Conservation (phyloP, 1,140 invertebrate species). For the Copidosoma floridanum region DNA sequence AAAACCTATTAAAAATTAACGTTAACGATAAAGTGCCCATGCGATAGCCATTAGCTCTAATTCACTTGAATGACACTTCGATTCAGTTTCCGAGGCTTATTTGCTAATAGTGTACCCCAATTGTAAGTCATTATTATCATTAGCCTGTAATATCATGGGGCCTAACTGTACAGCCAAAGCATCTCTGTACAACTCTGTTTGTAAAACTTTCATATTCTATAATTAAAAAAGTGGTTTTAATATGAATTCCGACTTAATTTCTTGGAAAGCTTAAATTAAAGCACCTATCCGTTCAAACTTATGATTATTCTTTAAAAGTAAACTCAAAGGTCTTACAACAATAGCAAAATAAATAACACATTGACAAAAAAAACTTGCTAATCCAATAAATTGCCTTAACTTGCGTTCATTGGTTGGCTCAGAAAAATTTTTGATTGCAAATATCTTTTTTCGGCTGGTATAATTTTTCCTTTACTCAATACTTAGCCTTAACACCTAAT, state of each 20-base stretch:
- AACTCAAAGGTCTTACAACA: background rate
- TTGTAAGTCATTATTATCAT: background rate
- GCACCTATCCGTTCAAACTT: slow-evolving; percentile 7
- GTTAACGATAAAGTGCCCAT: slow-evolving; percentile 2
- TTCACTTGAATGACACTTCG: slow-evolving; percentile 31
- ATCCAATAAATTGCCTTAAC: slow-evolving; percentile 47
- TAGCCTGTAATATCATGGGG: slow-evolving; percentile 7
- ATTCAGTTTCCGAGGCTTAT: slow-evolving; percentile 28
- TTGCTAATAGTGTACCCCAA: background rate
- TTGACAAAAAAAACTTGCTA: slow-evolving; percentile 42
- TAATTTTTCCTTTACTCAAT: slow-evolving; percentile 18
- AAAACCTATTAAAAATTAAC: slow-evolving; percentile 20
- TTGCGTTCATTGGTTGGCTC: background rate
- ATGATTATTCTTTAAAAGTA: background rate
- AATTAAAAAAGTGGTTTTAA: slow-evolving; percentile 2
- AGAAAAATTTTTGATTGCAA: slow-evolving; percentile 20
- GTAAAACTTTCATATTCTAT: slow-evolving; percentile 5
- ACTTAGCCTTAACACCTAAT: slow-evolving; percentile 35
- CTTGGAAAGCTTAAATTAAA: background rate
- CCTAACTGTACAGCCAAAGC: background rate
- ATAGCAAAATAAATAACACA: slow-evolving; percentile 30
- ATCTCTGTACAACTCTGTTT: slow-evolving; percentile 9
- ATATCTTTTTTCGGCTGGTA: slow-evolving; percentile 29
- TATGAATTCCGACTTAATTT: background rate
- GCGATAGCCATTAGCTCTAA: slow-evolving; percentile 30